These are phyloP conservation scores for Sycophila sp. DNA, from an alignment of 1,140 invertebrate genomes.

Conservation along the genomic window DNA sequence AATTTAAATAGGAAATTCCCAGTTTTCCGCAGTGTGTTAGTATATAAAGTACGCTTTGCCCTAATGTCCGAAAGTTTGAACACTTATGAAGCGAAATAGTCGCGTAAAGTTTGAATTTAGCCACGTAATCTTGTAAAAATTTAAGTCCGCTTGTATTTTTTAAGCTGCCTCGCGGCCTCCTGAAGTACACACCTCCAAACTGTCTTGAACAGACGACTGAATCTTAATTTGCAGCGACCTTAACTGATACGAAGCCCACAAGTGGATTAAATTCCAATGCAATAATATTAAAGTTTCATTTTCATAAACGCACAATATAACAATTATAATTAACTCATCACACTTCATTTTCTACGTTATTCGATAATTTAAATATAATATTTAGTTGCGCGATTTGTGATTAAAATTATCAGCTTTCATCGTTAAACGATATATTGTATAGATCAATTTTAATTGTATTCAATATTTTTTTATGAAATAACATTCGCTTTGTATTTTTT, in stretches of 20 bases:
- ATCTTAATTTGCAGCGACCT: background rate
- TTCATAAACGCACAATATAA: too few relatives aligned
- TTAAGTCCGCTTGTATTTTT: background rate
- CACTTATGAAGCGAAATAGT: background rate
- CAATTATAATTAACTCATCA: too few relatives aligned
- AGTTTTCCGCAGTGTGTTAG: background rate
- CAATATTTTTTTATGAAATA: too few relatives aligned
- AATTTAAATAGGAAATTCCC: background rate
- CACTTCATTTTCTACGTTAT: too few relatives aligned
- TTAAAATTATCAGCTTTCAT: too few relatives aligned
- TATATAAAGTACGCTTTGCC: background rate
- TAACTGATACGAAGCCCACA: background rate
- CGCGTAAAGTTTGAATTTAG: background rate
- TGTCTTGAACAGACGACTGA: slow-evolving; percentile 3
- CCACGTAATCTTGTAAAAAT: background rate
- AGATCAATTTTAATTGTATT: too few relatives aligned
- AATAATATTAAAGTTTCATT: too few relatives aligned
- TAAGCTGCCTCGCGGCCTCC: background rate
- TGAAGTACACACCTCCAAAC: background rate
- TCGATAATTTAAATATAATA: too few relatives aligned
- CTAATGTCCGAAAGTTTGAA: background rate
- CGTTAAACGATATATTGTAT: too few relatives aligned
- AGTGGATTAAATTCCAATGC: too few relatives aligned
- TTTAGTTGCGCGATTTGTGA: too few relatives aligned
- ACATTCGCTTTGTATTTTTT: too few relatives aligned